Conservation (phyloP, 1,140 invertebrate genomes). For the Dreissena polymorpha region DNA sequence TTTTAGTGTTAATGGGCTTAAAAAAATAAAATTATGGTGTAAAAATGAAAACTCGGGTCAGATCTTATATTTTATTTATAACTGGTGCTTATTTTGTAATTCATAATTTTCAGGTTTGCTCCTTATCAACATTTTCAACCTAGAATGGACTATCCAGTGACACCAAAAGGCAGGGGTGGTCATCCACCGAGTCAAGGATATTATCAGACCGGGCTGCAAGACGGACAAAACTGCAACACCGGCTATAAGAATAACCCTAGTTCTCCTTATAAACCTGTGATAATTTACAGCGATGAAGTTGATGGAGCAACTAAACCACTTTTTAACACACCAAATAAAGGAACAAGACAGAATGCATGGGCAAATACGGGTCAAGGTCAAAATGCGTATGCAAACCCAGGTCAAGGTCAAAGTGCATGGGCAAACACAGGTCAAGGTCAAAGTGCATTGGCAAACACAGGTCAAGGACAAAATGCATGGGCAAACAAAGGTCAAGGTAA, state of each 20-base stretch:
- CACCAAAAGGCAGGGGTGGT: background rate
- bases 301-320: background rate
- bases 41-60: no score
- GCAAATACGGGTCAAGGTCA: conserved; percentile 6
- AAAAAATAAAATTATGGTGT: no score
- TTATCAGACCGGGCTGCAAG: background rate
- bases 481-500: conserved; percentile 30
- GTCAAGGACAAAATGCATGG: background rate
- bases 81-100: no score
- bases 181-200: background rate
- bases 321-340: background rate
- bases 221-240: background rate
- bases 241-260: background rate
- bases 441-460: background rate
- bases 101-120: no score
- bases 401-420: background rate
- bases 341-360: background rate
- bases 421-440: background rate
- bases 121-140: no score
- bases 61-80: no score
- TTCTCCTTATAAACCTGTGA: background rate
- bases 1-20: no score
- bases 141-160: no score
- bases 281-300: background rate
- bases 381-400: conserved; percentile 5